Evolutionary conservation across 35 echinoderm and acorn worm genomes (phyloP).

Genomic region (Ophioderma brevispina): DNA sequence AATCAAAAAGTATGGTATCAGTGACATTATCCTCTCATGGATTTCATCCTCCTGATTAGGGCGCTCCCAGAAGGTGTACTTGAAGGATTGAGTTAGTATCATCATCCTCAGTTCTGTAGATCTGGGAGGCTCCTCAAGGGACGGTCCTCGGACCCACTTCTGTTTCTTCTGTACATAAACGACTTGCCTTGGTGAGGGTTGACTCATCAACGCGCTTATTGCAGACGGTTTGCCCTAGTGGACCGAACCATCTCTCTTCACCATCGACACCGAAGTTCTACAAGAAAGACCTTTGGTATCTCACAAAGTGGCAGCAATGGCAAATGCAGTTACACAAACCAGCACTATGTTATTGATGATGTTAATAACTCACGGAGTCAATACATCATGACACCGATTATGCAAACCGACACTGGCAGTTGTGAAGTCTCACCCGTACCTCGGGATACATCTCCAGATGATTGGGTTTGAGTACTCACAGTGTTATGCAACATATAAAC

Average conservation of each 20-base stretch:
- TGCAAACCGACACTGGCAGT: background rate
- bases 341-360: conserved; percentile 24
- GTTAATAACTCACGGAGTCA: background rate
- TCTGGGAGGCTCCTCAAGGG: conserved; percentile 6
- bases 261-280: background rate
- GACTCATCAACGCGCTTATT: conserved; percentile 29
- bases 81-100: conserved; percentile 28
- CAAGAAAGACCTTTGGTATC: background rate
- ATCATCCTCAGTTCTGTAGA: conserved; percentile 28
- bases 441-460: conserved; percentile 6
- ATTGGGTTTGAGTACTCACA: too few relatives aligned
- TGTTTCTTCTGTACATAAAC: conserved; percentile 47
- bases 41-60: conserved; percentile 23
- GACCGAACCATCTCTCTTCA: conserved; percentile 38
- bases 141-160: conserved; percentile 24
- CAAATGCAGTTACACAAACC: conserved; percentile 48
- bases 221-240: conserved; percentile 29
- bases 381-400: background rate
- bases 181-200: background rate
- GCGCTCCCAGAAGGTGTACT: conserved; percentile 23
- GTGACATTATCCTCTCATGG: background rate
- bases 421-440: conserved; percentile 27
- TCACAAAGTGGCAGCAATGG: conserved; percentile 9
- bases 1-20: conserved; percentile 48
- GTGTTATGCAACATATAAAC: conserved; percentile 17